A percentile compares a stretch with the other conserved stretches of the same genome.
phyloP scores from a whole-genome alignment of 2,113 vertebrate species.

The Callipepla californica region DNA sequence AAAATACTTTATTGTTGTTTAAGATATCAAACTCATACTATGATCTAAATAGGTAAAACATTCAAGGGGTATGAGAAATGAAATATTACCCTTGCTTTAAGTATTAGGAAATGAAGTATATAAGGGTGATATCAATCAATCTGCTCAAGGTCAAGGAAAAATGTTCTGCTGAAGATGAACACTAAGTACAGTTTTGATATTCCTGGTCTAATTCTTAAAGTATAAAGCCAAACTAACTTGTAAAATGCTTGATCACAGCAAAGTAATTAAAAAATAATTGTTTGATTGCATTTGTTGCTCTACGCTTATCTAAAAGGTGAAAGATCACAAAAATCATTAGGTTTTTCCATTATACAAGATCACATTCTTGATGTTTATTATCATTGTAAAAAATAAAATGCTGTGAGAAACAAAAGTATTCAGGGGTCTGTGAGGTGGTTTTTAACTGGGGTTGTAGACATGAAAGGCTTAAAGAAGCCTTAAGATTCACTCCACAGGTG shows the following conservation, averaged over 20 bases:
- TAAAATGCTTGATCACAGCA: background rate
- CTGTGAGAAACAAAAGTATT: background rate
- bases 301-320: background rate
- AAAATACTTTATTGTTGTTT: background rate
- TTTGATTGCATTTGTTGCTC: background rate
- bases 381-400: background rate
- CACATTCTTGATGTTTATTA: background rate
- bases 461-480: background rate
- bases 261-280: background rate
- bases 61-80: background rate
- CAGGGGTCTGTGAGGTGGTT: accelerated
- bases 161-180: background rate
- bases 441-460: background rate
- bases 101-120: background rate
- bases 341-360: background rate
- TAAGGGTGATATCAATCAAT: background rate
- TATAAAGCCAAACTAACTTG: background rate
- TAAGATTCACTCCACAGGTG: background rate
- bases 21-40: background rate
- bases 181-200: background rate
- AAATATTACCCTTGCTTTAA: background rate
- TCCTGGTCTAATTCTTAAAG: background rate
- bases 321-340: background rate
- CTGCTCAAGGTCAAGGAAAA: background rate
- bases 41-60: background rate